Evolutionary conservation across 2,888 invertebrate genomes (phyloP).

Genomic region (Drosophila siamana): DNA sequence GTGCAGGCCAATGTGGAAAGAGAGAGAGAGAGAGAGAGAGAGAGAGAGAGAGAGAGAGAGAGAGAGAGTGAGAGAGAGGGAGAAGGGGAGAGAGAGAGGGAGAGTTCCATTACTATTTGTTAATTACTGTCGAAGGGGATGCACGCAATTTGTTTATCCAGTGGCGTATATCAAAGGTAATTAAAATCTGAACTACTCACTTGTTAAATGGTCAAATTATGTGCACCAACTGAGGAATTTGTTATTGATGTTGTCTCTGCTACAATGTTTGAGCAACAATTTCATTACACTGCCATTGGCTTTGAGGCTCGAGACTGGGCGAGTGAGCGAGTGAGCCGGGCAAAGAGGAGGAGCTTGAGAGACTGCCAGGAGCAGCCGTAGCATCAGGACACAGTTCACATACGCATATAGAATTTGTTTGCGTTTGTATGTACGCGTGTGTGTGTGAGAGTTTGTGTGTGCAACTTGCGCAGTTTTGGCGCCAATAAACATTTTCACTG

Average conservation of each 20-base stretch:
- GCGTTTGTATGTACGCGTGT: not conserved
- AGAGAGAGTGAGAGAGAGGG: too few species aligned
- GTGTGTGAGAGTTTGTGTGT: not conserved
- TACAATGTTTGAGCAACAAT: conserved; percentile 50
- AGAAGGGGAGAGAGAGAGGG: too few species aligned
- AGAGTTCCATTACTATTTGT: conserved; percentile 32
- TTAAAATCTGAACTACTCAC: conserved; percentile 58
- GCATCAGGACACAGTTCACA: conserved; percentile 1
- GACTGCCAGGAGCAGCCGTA: not conserved
- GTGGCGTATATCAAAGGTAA: conserved; percentile 47
- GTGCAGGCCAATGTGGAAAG: not conserved
- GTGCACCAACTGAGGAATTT: conserved; percentile 59
- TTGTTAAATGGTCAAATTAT: conserved; percentile 67
- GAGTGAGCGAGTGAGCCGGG: too few species aligned
- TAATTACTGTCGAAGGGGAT: conserved; percentile 33
- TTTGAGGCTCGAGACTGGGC: conserved; percentile 19
- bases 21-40: conserved; percentile 14
- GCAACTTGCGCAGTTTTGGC: conserved; percentile 37
- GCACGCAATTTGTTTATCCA: conserved; percentile 44
- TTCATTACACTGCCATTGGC: conserved; percentile 42
- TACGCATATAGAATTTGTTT: not conserved
- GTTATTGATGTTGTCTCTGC: conserved; percentile 47
- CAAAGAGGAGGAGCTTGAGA: not conserved
- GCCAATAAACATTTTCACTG: conserved; percentile 63
- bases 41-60: conserved; percentile 14